Evolutionary conservation across 1,140 invertebrate genomes (phyloP).

Genomic region (fruit fly (Drosophila melanogaster)): DNA sequence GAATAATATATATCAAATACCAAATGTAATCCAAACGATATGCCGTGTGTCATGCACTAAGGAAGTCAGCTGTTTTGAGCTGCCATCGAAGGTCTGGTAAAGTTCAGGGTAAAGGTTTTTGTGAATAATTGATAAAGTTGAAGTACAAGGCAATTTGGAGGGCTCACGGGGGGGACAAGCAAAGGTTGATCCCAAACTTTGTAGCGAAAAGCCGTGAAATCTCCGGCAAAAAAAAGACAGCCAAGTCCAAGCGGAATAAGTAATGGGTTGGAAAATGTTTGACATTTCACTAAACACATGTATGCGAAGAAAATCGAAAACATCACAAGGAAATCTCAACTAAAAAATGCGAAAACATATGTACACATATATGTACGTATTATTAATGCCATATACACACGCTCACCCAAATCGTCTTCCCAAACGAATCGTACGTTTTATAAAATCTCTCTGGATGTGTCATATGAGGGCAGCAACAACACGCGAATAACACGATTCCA

Average conservation of each 20-base stretch:
- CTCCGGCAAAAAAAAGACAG: background rate
- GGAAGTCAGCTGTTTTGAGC: constrained; percentile 53
- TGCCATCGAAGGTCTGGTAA: constrained; percentile 51
- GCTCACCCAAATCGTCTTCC: constrained; percentile 44
- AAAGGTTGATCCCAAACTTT: constrained; percentile 7
- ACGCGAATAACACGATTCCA: constrained; percentile 7
- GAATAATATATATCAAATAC: constrained; percentile 60
- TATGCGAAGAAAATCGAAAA: constrained; percentile 25
- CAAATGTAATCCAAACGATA: constrained; percentile 45
- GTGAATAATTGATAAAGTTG: constrained; percentile 77
- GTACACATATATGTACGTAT: constrained; percentile 47
- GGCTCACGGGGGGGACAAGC: constrained; percentile 13
- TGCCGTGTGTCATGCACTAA: constrained; percentile 23
- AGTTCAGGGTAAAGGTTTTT: constrained; percentile 74
- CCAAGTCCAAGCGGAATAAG: constrained; percentile 3
- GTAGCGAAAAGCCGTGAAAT: constrained; percentile 16
- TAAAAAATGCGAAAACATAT: constrained; percentile 47
- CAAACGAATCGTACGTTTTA: constrained; percentile 42
- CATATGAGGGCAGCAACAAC: constrained; percentile 54
- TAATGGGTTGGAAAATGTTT: constrained; percentile 32
- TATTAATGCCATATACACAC: constrained; percentile 80
- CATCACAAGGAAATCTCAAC: constrained; percentile 24
- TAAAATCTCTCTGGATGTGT: constrained; percentile 70
- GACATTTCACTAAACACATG: constrained; percentile 44
- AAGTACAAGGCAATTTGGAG: constrained; percentile 36